Conservation (phyloP, 2,113 vertebrate species). For the Corythaeola cristata region DNA sequence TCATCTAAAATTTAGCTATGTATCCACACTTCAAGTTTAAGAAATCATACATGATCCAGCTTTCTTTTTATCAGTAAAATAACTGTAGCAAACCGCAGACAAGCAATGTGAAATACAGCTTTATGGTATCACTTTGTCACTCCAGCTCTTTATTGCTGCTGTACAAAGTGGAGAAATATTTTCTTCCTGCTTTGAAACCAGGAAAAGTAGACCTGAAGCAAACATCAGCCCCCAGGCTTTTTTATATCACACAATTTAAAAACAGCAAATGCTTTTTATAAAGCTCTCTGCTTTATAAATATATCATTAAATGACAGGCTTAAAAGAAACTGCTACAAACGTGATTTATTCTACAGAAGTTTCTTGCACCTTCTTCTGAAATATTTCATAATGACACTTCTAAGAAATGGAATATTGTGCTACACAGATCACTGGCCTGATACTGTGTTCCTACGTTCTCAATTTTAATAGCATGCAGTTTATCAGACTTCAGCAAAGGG, state of each 20-base stretch:
- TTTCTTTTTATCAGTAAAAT: slow-evolving; percentile 17
- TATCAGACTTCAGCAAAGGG: neutral
- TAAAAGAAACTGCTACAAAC: neutral
- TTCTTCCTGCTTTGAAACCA: slow-evolving; percentile 11
- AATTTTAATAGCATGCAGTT: neutral
- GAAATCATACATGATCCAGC: neutral
- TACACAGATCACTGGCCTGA: neutral
- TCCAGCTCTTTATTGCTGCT: neutral
- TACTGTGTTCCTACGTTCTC: neutral
- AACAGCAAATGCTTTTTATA: neutral
- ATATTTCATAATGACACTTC: neutral
- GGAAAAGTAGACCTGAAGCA: neutral
- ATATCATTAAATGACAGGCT: neutral
- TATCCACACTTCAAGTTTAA: neutral
- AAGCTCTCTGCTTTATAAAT: neutral
- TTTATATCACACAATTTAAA: neutral
- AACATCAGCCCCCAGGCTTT: neutral
- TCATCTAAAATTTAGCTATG: neutral
- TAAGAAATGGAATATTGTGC: neutral
- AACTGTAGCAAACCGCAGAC: neutral
- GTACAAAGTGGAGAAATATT: neutral
- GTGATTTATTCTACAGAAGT: neutral
- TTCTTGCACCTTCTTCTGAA: neutral
- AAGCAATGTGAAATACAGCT: neutral
- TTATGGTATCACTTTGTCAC: neutral